A percentile compares a stretch with the other conserved stretches of the same genome.
Evolutionary conservation across 1,140 invertebrate species (phyloP).

Genomic region (Hylaeus anthracinus): DNA sequence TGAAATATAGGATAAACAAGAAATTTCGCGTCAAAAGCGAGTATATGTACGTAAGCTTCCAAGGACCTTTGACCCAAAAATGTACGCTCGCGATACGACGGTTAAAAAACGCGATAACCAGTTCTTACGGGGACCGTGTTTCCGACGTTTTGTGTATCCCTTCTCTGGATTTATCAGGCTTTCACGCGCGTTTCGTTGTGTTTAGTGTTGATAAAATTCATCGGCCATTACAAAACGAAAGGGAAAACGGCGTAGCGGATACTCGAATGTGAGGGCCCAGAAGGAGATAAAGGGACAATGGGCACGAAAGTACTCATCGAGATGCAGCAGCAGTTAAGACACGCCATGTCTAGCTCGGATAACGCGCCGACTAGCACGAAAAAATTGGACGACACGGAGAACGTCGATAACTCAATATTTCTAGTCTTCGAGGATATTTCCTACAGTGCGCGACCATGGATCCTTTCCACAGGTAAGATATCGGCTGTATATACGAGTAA

Average conservation of each 20-base stretch:
- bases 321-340: constrained; percentile 31
- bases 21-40: no score
- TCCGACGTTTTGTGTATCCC: not conserved
- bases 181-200: constrained; percentile 21
- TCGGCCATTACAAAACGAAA: not conserved
- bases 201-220: constrained; percentile 5
- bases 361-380: constrained; percentile 29
- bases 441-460: constrained; percentile 60
- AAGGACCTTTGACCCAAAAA: not conserved
- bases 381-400: constrained; percentile 19
- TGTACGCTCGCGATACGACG: not conserved
- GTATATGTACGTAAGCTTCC: not conserved
- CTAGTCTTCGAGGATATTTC: constrained; percentile 69
- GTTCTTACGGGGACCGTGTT: not conserved
- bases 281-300: constrained; percentile 4
- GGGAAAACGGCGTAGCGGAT: not conserved
- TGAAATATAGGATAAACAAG: not conserved
- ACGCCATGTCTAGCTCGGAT: not conserved
- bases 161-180: not conserved
- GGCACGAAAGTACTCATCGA: constrained; percentile 43
- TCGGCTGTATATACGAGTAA: not conserved
- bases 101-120: constrained; percentile 10
- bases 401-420: constrained; percentile 55
- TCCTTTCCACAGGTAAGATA: constrained; percentile 67
- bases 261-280: constrained; percentile 13